A percentile compares a stretch with the other conserved stretches of the same genome.
Evolutionary conservation across 2,888 invertebrate genomes (phyloP).

Genomic region (Rhagonycha lutea): DNA sequence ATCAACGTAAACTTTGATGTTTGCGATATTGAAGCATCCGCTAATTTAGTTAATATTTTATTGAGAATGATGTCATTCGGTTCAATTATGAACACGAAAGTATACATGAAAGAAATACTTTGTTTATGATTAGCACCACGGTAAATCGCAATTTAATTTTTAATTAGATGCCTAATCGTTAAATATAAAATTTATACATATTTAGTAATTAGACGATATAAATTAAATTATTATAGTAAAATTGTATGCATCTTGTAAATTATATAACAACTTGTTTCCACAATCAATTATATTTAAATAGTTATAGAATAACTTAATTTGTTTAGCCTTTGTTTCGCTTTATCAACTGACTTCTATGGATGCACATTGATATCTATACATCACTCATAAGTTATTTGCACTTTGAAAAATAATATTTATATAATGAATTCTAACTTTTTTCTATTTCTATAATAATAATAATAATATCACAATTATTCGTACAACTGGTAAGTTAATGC

Average conservation of each 20-base stretch:
- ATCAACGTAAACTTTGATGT: not conserved
- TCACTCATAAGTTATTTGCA: not conserved
- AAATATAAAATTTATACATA: not conserved
- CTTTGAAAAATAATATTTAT: not conserved
- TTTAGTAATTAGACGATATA: not conserved
- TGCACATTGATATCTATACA: not conserved
- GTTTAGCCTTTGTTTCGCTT: not conserved
- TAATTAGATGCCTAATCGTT: not conserved
- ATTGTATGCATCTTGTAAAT: not conserved
- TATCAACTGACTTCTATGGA: not conserved
- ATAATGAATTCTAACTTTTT: no score
- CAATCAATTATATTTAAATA: not conserved
- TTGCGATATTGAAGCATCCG: not conserved
- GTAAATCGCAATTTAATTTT: not conserved
- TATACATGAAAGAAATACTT: not conserved
- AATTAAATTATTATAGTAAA: not conserved
- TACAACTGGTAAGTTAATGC: no score
- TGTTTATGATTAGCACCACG: not conserved
- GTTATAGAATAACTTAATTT: not conserved
- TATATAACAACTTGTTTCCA: not conserved
- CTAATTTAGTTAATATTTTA: not conserved
- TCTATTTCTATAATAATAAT: no score
- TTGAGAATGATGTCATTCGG: not conserved
- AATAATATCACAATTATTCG: no score
- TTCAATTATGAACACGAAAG: not conserved